Evolutionary conservation across 2,797 vertebrate genomes (phyloP).

Genomic region (Sebastes reedi): DNA sequence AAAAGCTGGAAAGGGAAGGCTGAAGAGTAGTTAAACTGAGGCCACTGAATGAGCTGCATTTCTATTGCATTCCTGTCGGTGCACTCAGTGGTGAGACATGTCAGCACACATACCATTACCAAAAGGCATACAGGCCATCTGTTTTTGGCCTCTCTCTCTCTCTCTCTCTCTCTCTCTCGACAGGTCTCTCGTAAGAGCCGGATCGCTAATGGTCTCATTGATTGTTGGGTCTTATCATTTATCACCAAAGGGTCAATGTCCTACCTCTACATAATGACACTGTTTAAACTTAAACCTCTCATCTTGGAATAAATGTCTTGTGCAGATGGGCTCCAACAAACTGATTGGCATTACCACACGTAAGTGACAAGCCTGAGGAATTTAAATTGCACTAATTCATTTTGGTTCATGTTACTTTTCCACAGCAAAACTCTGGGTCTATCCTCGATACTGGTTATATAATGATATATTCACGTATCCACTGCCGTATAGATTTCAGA

Average conservation of each 20-base stretch:
- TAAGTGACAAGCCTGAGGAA: not conserved
- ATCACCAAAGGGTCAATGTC: slow-evolving; percentile 59
- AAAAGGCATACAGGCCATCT: slow-evolving; percentile 46
- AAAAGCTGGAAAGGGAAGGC: slow-evolving; percentile 4
- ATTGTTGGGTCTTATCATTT: slow-evolving; percentile 64
- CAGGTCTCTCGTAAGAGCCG: slow-evolving; percentile 31
- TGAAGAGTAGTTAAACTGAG: not conserved
- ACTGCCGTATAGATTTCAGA: not conserved
- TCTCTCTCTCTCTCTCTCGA: slow-evolving; percentile 1
- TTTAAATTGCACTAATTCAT: not conserved
- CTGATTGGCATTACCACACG: not conserved
- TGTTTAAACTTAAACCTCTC: slow-evolving; percentile 42
- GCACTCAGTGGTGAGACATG: slow-evolving; percentile 19
- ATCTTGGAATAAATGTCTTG: slow-evolving; percentile 35
- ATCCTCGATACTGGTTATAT: not conserved
- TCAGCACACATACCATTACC: slow-evolving; percentile 27
- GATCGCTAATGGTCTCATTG: slow-evolving; percentile 66
- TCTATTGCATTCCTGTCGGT: slow-evolving; percentile 8
- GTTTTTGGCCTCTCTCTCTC: slow-evolving; percentile 8
- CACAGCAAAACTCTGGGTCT: not conserved
- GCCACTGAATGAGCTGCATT: not conserved
- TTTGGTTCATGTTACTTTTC: not conserved
- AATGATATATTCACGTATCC: not conserved
- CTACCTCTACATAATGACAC: slow-evolving; percentile 31
- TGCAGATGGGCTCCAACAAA: not conserved